These are phyloP conservation scores for Oreohelix idahoensis DNA, from an alignment of 1,140 invertebrate species.

Conservation along the genomic window DNA sequence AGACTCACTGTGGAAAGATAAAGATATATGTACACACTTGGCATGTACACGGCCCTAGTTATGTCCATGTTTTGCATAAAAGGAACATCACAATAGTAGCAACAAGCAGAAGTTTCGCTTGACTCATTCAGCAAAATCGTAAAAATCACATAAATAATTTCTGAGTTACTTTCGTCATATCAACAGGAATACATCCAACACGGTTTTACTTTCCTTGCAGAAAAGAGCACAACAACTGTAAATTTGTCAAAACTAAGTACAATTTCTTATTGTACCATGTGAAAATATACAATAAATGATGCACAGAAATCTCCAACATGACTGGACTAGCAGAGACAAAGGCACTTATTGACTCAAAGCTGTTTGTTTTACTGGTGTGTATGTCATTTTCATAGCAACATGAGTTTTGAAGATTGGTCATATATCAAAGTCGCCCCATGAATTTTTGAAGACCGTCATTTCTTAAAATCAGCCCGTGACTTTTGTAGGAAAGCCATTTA, in stretches of 20 bases:
- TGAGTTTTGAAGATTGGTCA: neutral
- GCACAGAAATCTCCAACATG: neutral
- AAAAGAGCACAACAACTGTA: neutral
- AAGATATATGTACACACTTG: neutral
- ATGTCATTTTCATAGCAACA: neutral
- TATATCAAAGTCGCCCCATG: neutral
- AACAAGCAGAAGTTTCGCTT: neutral
- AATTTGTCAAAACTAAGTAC: neutral
- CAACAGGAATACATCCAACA: neutral
- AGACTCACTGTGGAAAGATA: neutral
- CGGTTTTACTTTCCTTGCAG: neutral
- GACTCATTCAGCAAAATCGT: too few species aligned
- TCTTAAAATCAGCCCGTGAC: too few species aligned
- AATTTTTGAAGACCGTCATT: neutral
- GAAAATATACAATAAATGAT: neutral
- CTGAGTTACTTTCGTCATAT: too few species aligned
- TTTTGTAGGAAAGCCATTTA: too few species aligned
- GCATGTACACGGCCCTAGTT: neutral
- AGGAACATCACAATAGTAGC: neutral
- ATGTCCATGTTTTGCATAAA: neutral
- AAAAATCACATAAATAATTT: too few species aligned
- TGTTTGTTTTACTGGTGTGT: neutral
- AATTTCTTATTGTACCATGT: neutral
- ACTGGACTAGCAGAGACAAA: conserved; percentile 9
- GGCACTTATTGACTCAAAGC: neutral